Evolutionary conservation across 2,888 invertebrate species (phyloP), one percentile per base, ranked within the genome.

Genomic region (Hyppa rectilinea): DNA sequence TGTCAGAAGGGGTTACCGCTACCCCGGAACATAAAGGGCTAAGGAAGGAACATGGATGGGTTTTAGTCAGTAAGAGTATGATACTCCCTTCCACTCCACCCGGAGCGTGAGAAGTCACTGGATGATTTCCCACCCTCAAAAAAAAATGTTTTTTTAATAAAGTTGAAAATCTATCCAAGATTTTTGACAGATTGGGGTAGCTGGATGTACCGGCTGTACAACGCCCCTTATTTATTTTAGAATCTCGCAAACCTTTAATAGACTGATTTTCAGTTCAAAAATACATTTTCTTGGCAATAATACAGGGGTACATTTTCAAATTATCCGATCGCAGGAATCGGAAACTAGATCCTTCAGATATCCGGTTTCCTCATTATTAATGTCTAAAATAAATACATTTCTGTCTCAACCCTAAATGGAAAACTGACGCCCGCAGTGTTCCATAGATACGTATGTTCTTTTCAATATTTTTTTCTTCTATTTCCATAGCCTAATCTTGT

Each of bases 401-500:
- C 29, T 9, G 36, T 2, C n/a, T 20, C 75, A 34, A n/a, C 59
- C 74, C 38, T 73, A 56, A 34, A 63, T 55, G 59, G 26, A 34
- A 63, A 63, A 71, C 14, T 34, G 38, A 26, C 40, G 29, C 2
- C 20, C 55, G 0, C 36, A 36, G 23, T 38, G 58, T 47, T n/a
- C 20, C 52, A 43, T 61, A 62, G 40, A 60, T n/a, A 53, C 47
- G 47, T 31, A 36, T 17, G 34, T n/a, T 17, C 12, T 6, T 29
- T 36, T 29, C 40, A 23, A 47, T 62, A n/a, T 53, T 49, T 40
- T 73, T 61, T 47, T 59, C 49, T 56, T 53, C 59, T 63, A 49
- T 50, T 64, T 74, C 38, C 74, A n/a, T 2, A 20, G 10, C 34
- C 12, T 63, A 67, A 77, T 79, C 59, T 43, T n/a, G 55, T 63